Conservation (phyloP, 1,140 invertebrate genomes). For the Zaprionus capensis region DNA sequence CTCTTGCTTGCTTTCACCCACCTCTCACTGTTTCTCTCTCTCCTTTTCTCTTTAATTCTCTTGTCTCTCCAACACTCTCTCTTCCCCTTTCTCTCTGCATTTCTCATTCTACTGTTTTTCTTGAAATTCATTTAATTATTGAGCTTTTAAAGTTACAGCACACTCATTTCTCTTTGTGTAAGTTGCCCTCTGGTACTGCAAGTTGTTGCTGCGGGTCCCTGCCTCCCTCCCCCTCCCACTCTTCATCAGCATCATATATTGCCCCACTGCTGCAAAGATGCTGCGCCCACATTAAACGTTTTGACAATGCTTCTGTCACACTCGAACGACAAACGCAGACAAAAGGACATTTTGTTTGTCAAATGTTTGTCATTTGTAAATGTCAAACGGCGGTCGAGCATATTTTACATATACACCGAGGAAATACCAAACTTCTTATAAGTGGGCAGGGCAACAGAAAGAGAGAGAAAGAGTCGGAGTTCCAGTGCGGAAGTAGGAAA, state of each 20-base stretch:
- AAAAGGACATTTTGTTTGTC: conserved; percentile 75
- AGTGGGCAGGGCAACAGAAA: conserved; percentile 1
- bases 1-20: conserved; percentile 15
- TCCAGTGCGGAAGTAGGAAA: neutral
- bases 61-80: conserved; percentile 17
- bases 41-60: neutral
- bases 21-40: conserved; percentile 11
- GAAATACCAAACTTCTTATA: conserved; percentile 16
- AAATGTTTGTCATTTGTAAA: conserved; percentile 84
- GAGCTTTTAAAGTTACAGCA: conserved; percentile 19
- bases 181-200: neutral
- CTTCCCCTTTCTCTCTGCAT: neutral
- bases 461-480: neutral
- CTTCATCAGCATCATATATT: too few species aligned
- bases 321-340: conserved; percentile 20
- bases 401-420: conserved; percentile 69
- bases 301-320: conserved; percentile 50
- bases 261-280: neutral
- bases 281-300: conserved; percentile 65
- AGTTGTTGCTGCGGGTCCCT: conserved; percentile 57
- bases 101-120: neutral
- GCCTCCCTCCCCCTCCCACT: neutral
- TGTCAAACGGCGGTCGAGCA: conserved; percentile 82
- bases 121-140: conserved; percentile 61
- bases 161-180: conserved; percentile 33